Evolutionary conservation across 2,888 invertebrate species (phyloP).

Genomic region (Ametastegia equiseti): DNA sequence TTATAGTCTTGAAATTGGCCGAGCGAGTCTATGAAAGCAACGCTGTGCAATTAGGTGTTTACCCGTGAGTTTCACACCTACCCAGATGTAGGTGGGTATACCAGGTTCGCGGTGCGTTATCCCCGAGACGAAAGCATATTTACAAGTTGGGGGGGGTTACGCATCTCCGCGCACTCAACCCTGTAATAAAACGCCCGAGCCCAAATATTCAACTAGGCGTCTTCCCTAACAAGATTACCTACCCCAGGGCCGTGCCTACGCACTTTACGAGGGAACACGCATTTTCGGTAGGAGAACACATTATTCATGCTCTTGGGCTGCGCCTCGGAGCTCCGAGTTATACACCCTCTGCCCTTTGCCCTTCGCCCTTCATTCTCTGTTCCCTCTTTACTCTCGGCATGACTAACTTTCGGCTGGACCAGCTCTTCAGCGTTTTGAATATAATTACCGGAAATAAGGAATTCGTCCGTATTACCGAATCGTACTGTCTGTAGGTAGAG

Average conservation of each 20-base stretch:
- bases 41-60: neutral
- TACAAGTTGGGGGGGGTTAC: conserved; percentile 34
- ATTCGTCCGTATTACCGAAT: neutral
- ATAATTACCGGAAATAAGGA: conserved; percentile 24
- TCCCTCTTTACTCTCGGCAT: neutral
- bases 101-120: neutral
- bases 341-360: too few relatives aligned
- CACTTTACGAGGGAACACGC: conserved; percentile 45
- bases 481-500: neutral
- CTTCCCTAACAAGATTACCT: conserved; percentile 43
- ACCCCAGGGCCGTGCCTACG: conserved; percentile 33
- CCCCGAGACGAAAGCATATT: conserved; percentile 27
- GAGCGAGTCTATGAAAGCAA: neutral
- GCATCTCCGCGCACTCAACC: conserved; percentile 22
- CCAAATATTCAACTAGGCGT: conserved; percentile 47
- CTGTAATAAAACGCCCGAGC: conserved; percentile 39
- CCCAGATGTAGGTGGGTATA: neutral
- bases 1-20: neutral
- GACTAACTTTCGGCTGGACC: neutral
- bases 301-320: conserved; percentile 23
- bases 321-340: neutral
- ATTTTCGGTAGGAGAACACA: conserved; percentile 17
- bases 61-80: neutral
- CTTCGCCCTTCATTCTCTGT: too few relatives aligned
- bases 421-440: conserved; percentile 12